Percentiles rank a stretch among this genome's conserved stretches.
Evolutionary conservation across 64 coral and sea anemone species (phyloP).

Genomic region (Pocillopora damicornis): DNA sequence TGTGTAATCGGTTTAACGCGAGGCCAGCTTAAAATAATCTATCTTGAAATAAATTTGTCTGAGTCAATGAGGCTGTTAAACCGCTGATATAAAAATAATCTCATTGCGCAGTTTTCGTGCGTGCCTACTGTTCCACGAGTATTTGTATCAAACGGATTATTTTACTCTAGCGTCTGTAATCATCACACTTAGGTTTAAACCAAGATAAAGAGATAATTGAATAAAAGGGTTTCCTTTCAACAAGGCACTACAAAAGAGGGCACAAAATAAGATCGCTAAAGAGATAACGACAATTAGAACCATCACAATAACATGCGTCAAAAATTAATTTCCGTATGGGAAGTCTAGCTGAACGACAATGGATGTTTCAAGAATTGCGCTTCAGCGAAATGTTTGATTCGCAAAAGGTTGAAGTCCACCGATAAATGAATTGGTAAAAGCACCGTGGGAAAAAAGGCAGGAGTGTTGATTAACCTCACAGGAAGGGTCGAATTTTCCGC

Average conservation of each 20-base stretch:
- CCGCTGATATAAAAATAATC: background rate
- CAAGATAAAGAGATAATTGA: constrained; percentile 42
- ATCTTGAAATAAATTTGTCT: background rate
- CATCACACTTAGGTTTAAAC: constrained; percentile 30
- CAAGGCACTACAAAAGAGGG: background rate
- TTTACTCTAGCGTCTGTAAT: constrained; percentile 14
- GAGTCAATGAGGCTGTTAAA: background rate
- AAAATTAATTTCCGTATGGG: constrained; percentile 38
- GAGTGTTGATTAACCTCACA: background rate
- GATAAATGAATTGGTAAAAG: background rate
- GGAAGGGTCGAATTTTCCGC: background rate
- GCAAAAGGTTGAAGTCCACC: background rate
- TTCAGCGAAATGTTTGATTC: background rate
- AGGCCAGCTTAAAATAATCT: background rate
- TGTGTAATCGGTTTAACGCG: background rate
- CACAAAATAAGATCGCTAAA: constrained; percentile 30
- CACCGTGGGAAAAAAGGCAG: background rate
- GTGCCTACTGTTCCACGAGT: background rate
- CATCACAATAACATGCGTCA: constrained; percentile 12
- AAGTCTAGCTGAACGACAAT: background rate
- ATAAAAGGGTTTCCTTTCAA: constrained; percentile 43
- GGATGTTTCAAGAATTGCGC: background rate
- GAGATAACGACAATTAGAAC: constrained; percentile 25
- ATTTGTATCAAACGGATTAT: constrained; percentile 8
- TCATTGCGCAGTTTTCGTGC: background rate